Conservation (phyloP, 2,888 invertebrate genomes). For the Malthinus flaveolus region DNA sequence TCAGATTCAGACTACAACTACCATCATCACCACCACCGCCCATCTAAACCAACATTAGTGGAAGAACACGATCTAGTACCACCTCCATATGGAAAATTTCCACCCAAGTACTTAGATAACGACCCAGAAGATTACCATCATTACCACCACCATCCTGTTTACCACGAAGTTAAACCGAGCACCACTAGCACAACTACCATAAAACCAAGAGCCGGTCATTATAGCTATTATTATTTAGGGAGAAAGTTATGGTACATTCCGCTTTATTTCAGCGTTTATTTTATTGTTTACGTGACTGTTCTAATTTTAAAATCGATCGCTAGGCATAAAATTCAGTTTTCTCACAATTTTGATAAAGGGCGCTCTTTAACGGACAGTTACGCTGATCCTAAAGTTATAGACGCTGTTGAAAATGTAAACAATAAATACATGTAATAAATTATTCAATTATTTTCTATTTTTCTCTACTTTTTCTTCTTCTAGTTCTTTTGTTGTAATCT, state of each 20-base stretch:
- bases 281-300: conserved; percentile 70
- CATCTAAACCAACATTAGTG: conserved; percentile 25
- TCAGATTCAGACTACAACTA: conserved; percentile 12
- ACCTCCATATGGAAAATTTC: conserved; percentile 25
- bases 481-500: too few species aligned
- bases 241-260: conserved; percentile 77
- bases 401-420: conserved; percentile 25
- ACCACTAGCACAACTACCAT: conserved; percentile 50
- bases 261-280: conserved; percentile 74
- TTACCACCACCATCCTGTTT: conserved; percentile 51
- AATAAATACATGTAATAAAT: conserved; percentile 31
- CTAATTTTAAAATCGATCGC: conserved; percentile 73
- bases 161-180: conserved; percentile 45
- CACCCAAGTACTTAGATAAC: conserved; percentile 45
- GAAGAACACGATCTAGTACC: conserved; percentile 51
- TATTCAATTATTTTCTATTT: too few species aligned
- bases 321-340: conserved; percentile 71
- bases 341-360: conserved; percentile 54
- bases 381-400: conserved; percentile 17
- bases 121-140: conserved; percentile 41
- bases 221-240: conserved; percentile 76
- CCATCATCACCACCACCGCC: conserved; percentile 23
- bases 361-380: conserved; percentile 17
- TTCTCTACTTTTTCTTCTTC: too few species aligned
- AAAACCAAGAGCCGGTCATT: conserved; percentile 59